Evolutionary conservation across 2,888 invertebrate species (phyloP), one percentile per base, ranked within the genome.

Genomic region (Sepioteuthis lessoniana): DNA sequence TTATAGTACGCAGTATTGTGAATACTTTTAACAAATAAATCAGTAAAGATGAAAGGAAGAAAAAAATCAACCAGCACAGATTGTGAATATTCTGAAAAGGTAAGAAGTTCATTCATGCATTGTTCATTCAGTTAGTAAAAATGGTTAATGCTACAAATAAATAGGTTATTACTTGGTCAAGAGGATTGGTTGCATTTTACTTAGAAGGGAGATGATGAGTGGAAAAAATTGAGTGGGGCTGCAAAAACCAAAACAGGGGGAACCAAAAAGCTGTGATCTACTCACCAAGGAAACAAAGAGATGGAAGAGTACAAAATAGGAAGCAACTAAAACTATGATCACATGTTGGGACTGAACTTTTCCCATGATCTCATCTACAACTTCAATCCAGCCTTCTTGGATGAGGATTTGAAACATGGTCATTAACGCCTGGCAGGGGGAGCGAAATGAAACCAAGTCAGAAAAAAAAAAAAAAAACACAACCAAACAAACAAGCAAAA

Each of bases 331-430:
- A 46, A 96, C 94, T 93, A 94, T 94, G 94, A 95, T 93, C 42
- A 95, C 46, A 91, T 94, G 37, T 8, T 93, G 46, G 93, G 94
- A 94, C 37, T 94, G 90, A 55, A 95, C 94, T 55, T 95, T 94
- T 50, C 95, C 94, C 95, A 97, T 95, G 25, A 96, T 95, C 31
- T 95, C 96, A 50, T 96, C 95, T 95, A 97, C 95, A 42, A 97
- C 96, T 92, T 97, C 97, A 38, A 96, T 96, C 97, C 97, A 97
- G 94, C 97, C 97, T 94, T 97, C 97, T 95, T 97, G 97, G 94
- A 96, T 96, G 94, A 97, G 95, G 94, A 97, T 96, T 96, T 96
- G 97, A 96, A 97, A 97, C 96, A 97, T 96, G 95, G 96, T 96
- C 96, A 96, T 96, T 94, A 97, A 96, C 35, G 97, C 97, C 97